These are phyloP conservation scores for Solen grandis DNA, from an alignment of 1,140 invertebrate genomes.

Conservation along the genomic window DNA sequence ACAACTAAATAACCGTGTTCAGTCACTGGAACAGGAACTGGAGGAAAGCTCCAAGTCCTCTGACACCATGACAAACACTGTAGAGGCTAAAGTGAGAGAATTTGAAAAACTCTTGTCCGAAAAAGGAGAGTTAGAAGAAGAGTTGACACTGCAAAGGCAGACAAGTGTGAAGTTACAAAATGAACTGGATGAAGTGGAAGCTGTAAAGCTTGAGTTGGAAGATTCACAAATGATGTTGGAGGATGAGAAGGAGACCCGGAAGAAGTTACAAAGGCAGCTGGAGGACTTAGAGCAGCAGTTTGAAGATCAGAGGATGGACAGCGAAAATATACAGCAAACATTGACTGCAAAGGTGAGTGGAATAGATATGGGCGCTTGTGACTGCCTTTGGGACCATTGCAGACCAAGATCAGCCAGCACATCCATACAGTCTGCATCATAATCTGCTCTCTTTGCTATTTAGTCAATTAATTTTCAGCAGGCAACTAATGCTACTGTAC, in stretches of 20 bases:
- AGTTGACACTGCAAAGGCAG: slow-evolving; percentile 63
- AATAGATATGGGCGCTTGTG: neutral
- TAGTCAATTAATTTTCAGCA: too few species aligned
- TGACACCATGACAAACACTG: slow-evolving; percentile 38
- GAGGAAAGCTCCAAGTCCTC: slow-evolving; percentile 25
- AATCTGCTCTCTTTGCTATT: too few species aligned
- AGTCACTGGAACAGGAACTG: slow-evolving; percentile 55
- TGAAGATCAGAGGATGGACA: slow-evolving; percentile 71
- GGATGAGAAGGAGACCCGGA: slow-evolving; percentile 55
- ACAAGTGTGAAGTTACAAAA: slow-evolving; percentile 49
- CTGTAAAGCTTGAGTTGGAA: slow-evolving; percentile 48
- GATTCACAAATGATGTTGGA: slow-evolving; percentile 33
- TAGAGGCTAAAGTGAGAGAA: slow-evolving; percentile 65
- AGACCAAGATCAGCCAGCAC: too few species aligned
- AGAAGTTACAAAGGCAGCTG: slow-evolving; percentile 60
- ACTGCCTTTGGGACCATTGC: too few species aligned
- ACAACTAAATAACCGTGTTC: slow-evolving; percentile 27
- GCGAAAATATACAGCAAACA: slow-evolving; percentile 68
- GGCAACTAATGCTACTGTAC: too few species aligned
- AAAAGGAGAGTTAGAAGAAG: slow-evolving; percentile 62
- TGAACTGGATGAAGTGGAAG: slow-evolving; percentile 61
- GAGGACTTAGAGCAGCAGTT: slow-evolving; percentile 68
- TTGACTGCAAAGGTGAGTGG: slow-evolving; percentile 66
- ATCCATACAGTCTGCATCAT: too few species aligned
- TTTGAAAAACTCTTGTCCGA: slow-evolving; percentile 65